Conservation (phyloP, 1,140 invertebrate genomes). For the Bicyclus anynana region DNA sequence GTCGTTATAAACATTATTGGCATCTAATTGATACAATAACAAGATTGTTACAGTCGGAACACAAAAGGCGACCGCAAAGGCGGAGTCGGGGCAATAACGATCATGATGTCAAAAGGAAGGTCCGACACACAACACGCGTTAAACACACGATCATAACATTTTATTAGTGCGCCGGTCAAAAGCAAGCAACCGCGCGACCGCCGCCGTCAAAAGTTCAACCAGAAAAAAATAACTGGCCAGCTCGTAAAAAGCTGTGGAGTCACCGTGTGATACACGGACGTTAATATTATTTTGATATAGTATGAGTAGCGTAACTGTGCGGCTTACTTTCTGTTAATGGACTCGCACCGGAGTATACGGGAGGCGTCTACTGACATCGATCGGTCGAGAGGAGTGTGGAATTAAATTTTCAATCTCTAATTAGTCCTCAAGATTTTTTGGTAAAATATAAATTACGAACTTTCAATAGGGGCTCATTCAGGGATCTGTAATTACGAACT, state of each 20-base stretch:
- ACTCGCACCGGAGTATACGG: no score
- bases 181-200: slow-evolving; percentile 70
- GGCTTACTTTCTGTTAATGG: not conserved
- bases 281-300: slow-evolving; percentile 12
- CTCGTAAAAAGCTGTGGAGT: slow-evolving; percentile 70
- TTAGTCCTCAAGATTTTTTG: slow-evolving; percentile 19
- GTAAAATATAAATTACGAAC: slow-evolving; percentile 26
- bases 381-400: slow-evolving; percentile 11
- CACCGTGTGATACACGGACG: slow-evolving; percentile 39
- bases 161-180: slow-evolving; percentile 75
- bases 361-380: slow-evolving; percentile 2
- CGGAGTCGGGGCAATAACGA: slow-evolving; percentile 66
- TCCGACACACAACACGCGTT: slow-evolving; percentile 72
- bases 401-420: slow-evolving; percentile 18
- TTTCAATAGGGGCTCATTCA: slow-evolving; percentile 43
- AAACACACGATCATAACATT: slow-evolving; percentile 77
- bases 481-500: slow-evolving; percentile 49
- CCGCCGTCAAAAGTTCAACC: slow-evolving; percentile 71
- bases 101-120: slow-evolving; percentile 75
- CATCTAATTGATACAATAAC: slow-evolving; percentile 72
- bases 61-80: slow-evolving; percentile 71
- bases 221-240: slow-evolving; percentile 72
- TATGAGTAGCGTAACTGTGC: not conserved
- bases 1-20: slow-evolving; percentile 54
- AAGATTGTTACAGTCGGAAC: slow-evolving; percentile 59